Evolutionary conservation across 2,797 vertebrate genomes (phyloP).

Genomic region (Halcyon leucocephala): DNA sequence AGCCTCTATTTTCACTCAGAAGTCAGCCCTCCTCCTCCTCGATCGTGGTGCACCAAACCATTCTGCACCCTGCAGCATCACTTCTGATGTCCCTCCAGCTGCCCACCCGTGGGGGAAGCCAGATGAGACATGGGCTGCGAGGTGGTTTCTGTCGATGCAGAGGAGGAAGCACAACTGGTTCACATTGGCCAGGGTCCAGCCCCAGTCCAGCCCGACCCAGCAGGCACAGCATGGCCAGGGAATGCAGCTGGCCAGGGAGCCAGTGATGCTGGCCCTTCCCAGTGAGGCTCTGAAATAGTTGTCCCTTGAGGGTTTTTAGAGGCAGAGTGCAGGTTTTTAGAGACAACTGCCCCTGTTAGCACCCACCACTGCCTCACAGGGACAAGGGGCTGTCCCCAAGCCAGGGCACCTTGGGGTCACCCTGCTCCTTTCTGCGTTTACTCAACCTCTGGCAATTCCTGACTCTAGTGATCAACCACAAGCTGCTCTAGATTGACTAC

Average conservation of each 20-base stretch:
- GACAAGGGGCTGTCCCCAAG: background rate
- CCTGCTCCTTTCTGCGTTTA: background rate
- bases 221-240: background rate
- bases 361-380: background rate
- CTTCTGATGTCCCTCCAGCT: background rate
- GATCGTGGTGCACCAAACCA: rapidly evolving
- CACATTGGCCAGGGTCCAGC: background rate
- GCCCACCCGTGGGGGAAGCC: rapidly evolving
- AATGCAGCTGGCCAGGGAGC: background rate
- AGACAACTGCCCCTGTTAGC: background rate
- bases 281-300: background rate
- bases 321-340: no score
- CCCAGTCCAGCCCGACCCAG: background rate
- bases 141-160: background rate
- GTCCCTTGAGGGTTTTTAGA: background rate
- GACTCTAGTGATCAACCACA: background rate
- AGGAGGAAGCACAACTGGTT: background rate
- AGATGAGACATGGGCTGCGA: background rate
- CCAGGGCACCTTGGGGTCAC: background rate
- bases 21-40: background rate
- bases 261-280: background rate
- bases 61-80: background rate
- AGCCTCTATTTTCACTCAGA: background rate
- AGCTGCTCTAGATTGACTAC: rapidly evolving
- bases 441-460: background rate